Conservation (phyloP, 2,113 vertebrate genomes). For the Platycercus adscitus region DNA sequence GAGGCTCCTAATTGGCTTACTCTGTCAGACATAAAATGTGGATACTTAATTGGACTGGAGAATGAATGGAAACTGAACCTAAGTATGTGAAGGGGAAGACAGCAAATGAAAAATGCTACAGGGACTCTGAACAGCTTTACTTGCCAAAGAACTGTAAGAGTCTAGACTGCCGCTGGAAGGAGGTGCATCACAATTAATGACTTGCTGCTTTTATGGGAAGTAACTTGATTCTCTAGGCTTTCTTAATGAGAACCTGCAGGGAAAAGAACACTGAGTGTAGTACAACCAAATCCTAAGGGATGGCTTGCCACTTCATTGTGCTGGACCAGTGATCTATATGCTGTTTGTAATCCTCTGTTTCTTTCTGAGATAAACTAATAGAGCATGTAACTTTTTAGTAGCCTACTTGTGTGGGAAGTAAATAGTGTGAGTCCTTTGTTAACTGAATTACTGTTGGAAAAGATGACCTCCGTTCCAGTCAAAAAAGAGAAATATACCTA, state of each 20-base stretch:
- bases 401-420: background rate
- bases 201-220: background rate
- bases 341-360: background rate
- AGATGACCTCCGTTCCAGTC: background rate
- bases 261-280: background rate
- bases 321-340: background rate
- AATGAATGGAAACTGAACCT: background rate
- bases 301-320: background rate
- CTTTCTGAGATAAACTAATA: background rate
- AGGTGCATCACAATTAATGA: background rate
- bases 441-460: background rate
- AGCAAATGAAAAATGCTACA: background rate
- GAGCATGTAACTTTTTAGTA: background rate
- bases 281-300: background rate
- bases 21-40: background rate
- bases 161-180: background rate
- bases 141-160: background rate
- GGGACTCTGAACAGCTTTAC: background rate
- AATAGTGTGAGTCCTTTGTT: background rate
- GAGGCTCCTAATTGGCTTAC: background rate
- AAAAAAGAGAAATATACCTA: background rate
- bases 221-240: background rate
- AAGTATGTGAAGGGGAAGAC: background rate
- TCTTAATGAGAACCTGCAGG: background rate
- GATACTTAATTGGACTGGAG: constrained; percentile 1